Conservation (phyloP, 2,113 vertebrate genomes). For the Corydoras sp. region DNA sequence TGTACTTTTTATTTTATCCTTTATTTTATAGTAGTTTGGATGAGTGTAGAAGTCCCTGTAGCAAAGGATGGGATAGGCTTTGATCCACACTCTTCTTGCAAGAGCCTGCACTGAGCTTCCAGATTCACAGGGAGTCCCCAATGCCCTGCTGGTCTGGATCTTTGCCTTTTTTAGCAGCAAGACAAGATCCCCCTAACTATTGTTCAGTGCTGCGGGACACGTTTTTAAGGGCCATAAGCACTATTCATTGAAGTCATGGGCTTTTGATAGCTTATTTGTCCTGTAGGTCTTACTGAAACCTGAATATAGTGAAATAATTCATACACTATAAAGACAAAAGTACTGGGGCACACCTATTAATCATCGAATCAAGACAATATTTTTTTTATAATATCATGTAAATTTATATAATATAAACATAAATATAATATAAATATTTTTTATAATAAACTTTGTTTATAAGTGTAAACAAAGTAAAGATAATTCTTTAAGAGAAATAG, state of each 20-base stretch:
- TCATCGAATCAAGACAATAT: too few species aligned
- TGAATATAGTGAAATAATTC: too few species aligned
- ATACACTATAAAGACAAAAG: too few species aligned
- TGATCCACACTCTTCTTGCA: constrained; percentile 47
- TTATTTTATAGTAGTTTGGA: constrained; percentile 6
- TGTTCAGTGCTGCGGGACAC: not conserved
- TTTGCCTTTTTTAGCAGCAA: constrained; percentile 38
- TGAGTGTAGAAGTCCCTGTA: constrained; percentile 18
- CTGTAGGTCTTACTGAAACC: not conserved
- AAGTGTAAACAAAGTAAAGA: too few species aligned
- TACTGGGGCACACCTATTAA: too few species aligned
- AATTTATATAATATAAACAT: too few species aligned
- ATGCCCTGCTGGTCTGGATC: constrained; percentile 34
- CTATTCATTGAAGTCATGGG: not conserved
- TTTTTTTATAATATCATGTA: too few species aligned
- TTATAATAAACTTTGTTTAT: too few species aligned
- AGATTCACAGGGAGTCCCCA: constrained; percentile 48
- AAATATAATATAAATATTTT: too few species aligned
- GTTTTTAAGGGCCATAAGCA: not conserved
- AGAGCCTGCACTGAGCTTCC: constrained; percentile 38
- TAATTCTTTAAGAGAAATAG: too few species aligned
- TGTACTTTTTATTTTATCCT: constrained; percentile 24
- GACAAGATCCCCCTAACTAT: constrained; percentile 2
- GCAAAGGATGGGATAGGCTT: constrained; percentile 49
- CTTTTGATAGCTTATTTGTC: not conserved